These are phyloP conservation scores for Zaprionus ghesquierei DNA, from an alignment of 1,140 invertebrate species.

Conservation along the genomic window DNA sequence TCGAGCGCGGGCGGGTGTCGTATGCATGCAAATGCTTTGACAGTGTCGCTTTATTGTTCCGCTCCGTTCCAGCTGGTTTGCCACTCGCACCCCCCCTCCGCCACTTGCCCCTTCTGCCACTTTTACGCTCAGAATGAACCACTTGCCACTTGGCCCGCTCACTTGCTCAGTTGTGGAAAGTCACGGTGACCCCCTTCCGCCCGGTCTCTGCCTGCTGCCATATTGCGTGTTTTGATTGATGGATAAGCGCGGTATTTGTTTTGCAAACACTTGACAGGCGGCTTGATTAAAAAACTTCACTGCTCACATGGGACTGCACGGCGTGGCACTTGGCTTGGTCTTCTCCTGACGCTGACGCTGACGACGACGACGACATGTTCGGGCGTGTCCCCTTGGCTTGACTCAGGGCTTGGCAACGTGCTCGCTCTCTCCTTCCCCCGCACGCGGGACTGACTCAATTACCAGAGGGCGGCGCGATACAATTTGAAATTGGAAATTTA, in stretches of 20 bases:
- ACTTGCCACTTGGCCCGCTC: conserved; percentile 52
- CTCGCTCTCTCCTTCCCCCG: background rate
- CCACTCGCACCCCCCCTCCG: conserved; percentile 11
- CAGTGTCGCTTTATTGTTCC: conserved; percentile 76
- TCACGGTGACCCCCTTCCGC: conserved; percentile 36
- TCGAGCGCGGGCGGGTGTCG: conserved; percentile 31
- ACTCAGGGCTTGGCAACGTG: background rate
- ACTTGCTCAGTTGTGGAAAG: conserved; percentile 65
- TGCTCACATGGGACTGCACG: conserved; percentile 77
- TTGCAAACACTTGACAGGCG: conserved; percentile 82
- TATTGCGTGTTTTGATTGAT: conserved; percentile 82
- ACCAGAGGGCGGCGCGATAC: conserved; percentile 53
- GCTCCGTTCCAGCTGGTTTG: conserved; percentile 68
- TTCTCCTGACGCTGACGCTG: too few relatives aligned
- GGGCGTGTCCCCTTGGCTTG: conserved; percentile 57
- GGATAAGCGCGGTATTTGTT: conserved; percentile 80
- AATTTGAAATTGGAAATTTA: conserved; percentile 41
- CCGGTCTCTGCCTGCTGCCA: conserved; percentile 47
- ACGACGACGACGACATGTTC: conserved; percentile 65
- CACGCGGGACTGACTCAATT: conserved; percentile 49
- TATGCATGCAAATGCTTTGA: conserved; percentile 71
- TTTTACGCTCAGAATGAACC: conserved; percentile 29
- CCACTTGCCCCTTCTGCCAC: background rate
- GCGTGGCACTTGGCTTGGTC: background rate
- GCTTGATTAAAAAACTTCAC: conserved; percentile 83